Conservation (phyloP, 2,888 invertebrate species). For the Xestia c-nigrum region DNA sequence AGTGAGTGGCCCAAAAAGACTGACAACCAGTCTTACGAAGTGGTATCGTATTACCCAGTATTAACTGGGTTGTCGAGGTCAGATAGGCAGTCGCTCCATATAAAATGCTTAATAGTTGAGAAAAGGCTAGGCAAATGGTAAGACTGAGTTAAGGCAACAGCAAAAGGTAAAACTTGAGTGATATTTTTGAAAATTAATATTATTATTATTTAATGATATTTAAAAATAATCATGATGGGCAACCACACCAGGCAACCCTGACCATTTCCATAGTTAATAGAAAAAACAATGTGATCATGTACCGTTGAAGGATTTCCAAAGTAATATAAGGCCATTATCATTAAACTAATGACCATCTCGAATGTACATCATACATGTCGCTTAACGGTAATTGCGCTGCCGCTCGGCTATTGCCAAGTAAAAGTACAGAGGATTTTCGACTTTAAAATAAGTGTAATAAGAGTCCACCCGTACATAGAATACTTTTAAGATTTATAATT, state of each 20-base stretch:
- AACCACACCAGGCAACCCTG: neutral
- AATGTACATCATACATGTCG: conserved; percentile 61
- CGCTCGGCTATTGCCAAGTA: conserved; percentile 25
- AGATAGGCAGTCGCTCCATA: too few species aligned
- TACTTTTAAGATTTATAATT: conserved; percentile 47
- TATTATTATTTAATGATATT: too few species aligned
- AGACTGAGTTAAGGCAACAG: too few species aligned
- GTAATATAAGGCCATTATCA: conserved; percentile 54
- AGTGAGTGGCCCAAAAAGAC: too few species aligned
- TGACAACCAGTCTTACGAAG: too few species aligned
- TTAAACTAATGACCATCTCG: conserved; percentile 59
- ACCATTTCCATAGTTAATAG: conserved; percentile 11
- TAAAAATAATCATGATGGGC: too few species aligned
- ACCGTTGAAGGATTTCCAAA: conserved; percentile 50
- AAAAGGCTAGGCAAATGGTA: too few species aligned
- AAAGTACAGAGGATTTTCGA: conserved; percentile 13
- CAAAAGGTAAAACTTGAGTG: neutral
- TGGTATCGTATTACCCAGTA: too few species aligned
- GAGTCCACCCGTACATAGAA: neutral
- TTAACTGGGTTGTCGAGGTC: too few species aligned
- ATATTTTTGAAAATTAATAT: too few species aligned
- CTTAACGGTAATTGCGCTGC: conserved; percentile 57
- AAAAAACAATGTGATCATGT: conserved; percentile 43
- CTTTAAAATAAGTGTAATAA: conserved; percentile 20
- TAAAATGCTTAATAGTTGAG: too few species aligned